Conservation (phyloP, 2,888 invertebrate species). For the Meganola albula region DNA sequence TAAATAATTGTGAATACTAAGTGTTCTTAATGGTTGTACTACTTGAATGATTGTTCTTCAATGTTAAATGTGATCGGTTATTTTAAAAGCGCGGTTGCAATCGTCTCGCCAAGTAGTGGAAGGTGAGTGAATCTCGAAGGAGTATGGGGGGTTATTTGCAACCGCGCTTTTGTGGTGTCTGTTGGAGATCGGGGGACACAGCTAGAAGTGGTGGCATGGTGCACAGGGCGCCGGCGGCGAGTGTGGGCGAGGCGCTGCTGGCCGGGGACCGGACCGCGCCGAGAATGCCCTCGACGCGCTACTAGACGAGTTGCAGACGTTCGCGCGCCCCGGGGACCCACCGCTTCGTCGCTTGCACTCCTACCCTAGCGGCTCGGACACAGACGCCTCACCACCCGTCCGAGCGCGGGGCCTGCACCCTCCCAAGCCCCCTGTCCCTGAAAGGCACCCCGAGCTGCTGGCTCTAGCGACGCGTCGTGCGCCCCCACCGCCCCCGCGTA, state of each 20-base stretch:
- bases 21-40: slow-evolving; percentile 53
- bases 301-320: slow-evolving; percentile 95
- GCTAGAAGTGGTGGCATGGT: slow-evolving; percentile 64
- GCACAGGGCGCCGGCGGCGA: slow-evolving; percentile 60
- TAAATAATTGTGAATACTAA: slow-evolving; percentile 54
- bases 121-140: slow-evolving; percentile 4
- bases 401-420: slow-evolving; percentile 78
- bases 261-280: slow-evolving; percentile 77
- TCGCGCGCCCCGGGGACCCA: slow-evolving; percentile 83
- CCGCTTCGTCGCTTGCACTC: slow-evolving; percentile 87
- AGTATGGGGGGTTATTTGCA: slow-evolving; percentile 36
- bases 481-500: slow-evolving; percentile 93
- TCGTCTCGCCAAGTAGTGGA: slow-evolving; percentile 8
- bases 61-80: slow-evolving; percentile 40
- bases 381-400: slow-evolving; percentile 86
- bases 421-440: slow-evolving; percentile 88
- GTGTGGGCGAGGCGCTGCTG: slow-evolving; percentile 47
- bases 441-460: slow-evolving; percentile 86
- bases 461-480: slow-evolving; percentile 84
- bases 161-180: slow-evolving; percentile 56
- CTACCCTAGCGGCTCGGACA: slow-evolving; percentile 91
- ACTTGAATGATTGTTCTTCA: slow-evolving; percentile 58
- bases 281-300: slow-evolving; percentile 98
- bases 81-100: slow-evolving; percentile 55
- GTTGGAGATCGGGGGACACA: slow-evolving; percentile 49